phyloP scores from a whole-genome alignment of 2,888 invertebrate species.

The Stictocephala bisonia region DNA sequence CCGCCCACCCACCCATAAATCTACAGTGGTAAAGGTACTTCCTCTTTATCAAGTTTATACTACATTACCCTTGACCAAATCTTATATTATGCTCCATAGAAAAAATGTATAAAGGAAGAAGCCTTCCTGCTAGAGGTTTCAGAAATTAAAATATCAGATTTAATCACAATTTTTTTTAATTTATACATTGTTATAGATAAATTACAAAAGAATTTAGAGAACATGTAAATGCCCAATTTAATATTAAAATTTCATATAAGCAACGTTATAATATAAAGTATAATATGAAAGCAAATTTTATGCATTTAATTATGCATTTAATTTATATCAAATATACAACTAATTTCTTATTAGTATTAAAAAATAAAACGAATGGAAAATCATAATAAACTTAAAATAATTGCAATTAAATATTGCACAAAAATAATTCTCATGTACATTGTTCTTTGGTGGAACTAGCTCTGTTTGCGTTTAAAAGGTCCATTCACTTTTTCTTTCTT shows the following conservation, averaged over 20 bases:
- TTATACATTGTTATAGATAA: conserved; percentile 31
- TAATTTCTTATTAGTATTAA: conserved; percentile 1
- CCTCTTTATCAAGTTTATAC: too few species aligned
- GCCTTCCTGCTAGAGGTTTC: background rate
- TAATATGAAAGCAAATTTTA: conserved; percentile 11
- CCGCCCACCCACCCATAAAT: too few species aligned
- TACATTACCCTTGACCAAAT: too few species aligned
- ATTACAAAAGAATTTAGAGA: conserved; percentile 40
- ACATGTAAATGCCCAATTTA: conserved; percentile 32
- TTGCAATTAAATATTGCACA: conserved; percentile 27
- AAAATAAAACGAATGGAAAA: conserved; percentile 13
- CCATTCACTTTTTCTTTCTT: conserved; percentile 16
- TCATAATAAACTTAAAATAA: conserved; percentile 21
- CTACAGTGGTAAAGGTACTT: too few species aligned
- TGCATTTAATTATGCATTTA: background rate
- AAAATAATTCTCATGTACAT: conserved; percentile 46
- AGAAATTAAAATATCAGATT: background rate
- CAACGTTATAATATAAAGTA: conserved; percentile 34
- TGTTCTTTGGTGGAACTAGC: conserved; percentile 55
- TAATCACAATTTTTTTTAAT: conserved; percentile 20
- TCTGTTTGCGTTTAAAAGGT: conserved; percentile 17
- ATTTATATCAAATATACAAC: conserved; percentile 31
- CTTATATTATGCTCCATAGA: too few species aligned
- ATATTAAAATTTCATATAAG: conserved; percentile 39
- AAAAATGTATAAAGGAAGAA: too few species aligned